Evolutionary conservation across 2,113 vertebrate genomes (phyloP), one percentile per base, ranked within the genome.

Genomic region (Rhegmatorhina hoffmannsi): DNA sequence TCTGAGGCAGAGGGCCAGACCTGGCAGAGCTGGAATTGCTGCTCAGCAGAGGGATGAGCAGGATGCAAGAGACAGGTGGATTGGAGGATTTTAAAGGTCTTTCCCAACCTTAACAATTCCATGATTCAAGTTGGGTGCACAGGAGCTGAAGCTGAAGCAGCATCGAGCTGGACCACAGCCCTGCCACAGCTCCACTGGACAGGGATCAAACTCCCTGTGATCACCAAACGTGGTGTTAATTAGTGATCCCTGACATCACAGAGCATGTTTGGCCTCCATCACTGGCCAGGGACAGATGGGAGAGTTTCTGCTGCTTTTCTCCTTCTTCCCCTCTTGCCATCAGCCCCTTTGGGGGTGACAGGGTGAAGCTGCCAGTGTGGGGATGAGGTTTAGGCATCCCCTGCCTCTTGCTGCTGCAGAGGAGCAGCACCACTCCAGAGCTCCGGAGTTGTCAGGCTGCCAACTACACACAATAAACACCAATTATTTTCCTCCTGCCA

Each of bases 201-300:
- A 86, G 69, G 49, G 69, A 29, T 2, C 50, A 58, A 67, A 15
- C 60, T 38, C 36, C 49, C 4, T 0, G 1, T 28, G 33, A 21
- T 5, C 63, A 34, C 50, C 33, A 14, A 55, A 25, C 2, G 2
- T 0, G 4, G 68, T 17, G 28, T 78, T 13, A 23, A 60, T 4
- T 4, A 3, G 25, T 0, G 19, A 7, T 21, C 68, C 23, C 34
- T 1, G 10, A 10, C 44, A 11, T 10, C 59, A 5, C 25, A 7
- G 67, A 40, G 93, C 53, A 16, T 13, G 21, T 50, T 17, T 11
- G 67, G 12, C 36, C 52, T 25, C 72, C 78, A 12, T 3, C 60
- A 0, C 38, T 1, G 31, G 67, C 1, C 62, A 43, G 80, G n/a
- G 0, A 20, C 36, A 25, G 23, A 1, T 9, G 1, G 38, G 11